Percentiles rank a stretch among this genome's conserved stretches.
Conservation (phyloP, 2,888 invertebrate species). For the Phortica magna region DNA sequence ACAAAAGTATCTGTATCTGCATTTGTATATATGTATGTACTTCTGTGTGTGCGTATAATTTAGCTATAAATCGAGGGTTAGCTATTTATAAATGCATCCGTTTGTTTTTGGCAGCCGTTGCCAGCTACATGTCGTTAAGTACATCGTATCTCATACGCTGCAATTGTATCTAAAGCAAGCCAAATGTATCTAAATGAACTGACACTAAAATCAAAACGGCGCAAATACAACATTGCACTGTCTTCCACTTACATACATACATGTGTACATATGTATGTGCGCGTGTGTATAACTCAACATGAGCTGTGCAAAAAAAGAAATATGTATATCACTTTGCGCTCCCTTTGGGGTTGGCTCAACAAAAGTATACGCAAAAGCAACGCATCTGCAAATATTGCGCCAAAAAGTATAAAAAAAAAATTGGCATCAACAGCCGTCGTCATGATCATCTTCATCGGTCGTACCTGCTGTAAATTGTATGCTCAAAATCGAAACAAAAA, state of each 20-base stretch:
- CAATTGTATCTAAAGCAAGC: constrained; percentile 33
- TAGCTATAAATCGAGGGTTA: constrained; percentile 1
- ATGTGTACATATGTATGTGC: too few species aligned
- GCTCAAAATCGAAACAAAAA: constrained; percentile 1
- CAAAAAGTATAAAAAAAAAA: constrained; percentile 33
- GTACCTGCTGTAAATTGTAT: constrained; percentile 63
- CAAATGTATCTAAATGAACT: constrained; percentile 33
- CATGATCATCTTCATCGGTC: constrained; percentile 34
- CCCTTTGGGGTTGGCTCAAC: constrained; percentile 7
- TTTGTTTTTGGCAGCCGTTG: constrained; percentile 11
- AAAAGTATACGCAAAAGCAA: constrained; percentile 37
- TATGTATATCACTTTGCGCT: background rate
- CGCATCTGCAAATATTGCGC: constrained; percentile 67
- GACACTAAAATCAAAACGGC: constrained; percentile 51
- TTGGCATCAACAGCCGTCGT: constrained; percentile 37
- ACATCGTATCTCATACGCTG: constrained; percentile 50
- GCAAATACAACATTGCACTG: too few species aligned
- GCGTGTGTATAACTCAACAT: too few species aligned
- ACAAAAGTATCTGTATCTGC: background rate
- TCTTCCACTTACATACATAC: too few species aligned
- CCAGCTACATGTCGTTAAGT: background rate
- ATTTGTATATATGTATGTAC: background rate
- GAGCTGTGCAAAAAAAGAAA: constrained; percentile 14
- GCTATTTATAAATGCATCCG: constrained; percentile 10
- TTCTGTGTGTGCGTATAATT: background rate